These are phyloP conservation scores for Meta bourneti DNA, from an alignment of 2,888 invertebrate species.

Conservation along the genomic window DNA sequence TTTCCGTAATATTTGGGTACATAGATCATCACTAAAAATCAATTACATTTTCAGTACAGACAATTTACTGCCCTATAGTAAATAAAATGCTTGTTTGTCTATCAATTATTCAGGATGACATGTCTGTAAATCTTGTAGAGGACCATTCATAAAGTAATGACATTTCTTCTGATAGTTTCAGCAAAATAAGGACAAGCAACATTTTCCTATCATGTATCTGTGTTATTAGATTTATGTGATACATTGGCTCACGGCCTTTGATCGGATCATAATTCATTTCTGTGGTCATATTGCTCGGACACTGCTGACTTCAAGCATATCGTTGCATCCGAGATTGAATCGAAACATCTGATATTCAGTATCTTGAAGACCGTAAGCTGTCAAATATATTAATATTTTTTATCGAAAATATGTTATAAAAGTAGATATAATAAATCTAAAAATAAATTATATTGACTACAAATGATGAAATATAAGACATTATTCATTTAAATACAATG, in stretches of 20 bases:
- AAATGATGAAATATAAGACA: too few relatives aligned
- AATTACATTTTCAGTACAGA: too few relatives aligned
- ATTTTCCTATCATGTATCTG: neutral
- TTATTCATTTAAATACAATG: too few relatives aligned
- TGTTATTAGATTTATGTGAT: slow-evolving; percentile 44
- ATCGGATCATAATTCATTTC: slow-evolving; percentile 30
- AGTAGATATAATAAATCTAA: too few relatives aligned
- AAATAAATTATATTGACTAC: too few relatives aligned
- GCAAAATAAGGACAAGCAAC: neutral
- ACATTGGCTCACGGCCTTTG: slow-evolving; percentile 23
- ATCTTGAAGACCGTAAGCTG: too few relatives aligned
- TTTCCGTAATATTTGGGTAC: too few relatives aligned
- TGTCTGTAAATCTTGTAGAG: slow-evolving; percentile 9
- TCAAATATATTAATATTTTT: too few relatives aligned
- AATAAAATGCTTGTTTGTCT: neutral
- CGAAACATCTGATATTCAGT: neutral
- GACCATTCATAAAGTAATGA: slow-evolving; percentile 29
- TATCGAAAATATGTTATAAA: too few relatives aligned
- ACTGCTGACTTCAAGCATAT: neutral
- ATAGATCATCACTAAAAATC: too few relatives aligned
- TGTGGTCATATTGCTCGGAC: neutral
- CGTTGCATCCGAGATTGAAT: neutral
- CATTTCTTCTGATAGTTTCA: slow-evolving; percentile 19
- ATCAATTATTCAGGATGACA: slow-evolving; percentile 10
- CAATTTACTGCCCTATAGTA: neutral